These are phyloP conservation scores for Thymelicus acteon DNA, from an alignment of 2,888 invertebrate genomes.

Conservation along the genomic window DNA sequence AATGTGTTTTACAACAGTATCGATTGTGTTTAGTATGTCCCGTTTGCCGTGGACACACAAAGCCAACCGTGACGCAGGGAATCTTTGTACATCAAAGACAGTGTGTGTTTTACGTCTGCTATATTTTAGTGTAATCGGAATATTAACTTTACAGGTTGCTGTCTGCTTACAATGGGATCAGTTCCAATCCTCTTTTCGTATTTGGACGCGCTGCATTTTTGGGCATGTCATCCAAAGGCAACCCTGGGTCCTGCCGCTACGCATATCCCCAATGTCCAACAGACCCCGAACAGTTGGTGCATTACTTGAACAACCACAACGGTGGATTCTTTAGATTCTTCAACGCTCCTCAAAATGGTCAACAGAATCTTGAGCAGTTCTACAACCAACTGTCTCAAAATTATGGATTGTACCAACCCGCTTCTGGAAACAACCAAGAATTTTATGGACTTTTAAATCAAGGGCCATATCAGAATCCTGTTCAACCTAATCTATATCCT, in stretches of 20 bases:
- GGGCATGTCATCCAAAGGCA: slow-evolving; percentile 88
- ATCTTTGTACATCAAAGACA: too few species aligned
- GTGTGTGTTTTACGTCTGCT: too few species aligned
- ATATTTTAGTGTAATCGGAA: too few species aligned
- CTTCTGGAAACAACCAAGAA: slow-evolving; percentile 29
- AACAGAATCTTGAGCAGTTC: slow-evolving; percentile 69
- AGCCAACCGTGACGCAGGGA: too few species aligned
- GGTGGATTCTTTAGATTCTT: slow-evolving; percentile 94
- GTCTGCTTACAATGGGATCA: slow-evolving; percentile 81
- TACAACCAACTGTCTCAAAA: slow-evolving; percentile 63
- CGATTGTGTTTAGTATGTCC: too few species aligned
- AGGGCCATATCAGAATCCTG: slow-evolving; percentile 3
- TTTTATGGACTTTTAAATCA: slow-evolving; percentile 41
- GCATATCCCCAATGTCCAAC: slow-evolving; percentile 91
- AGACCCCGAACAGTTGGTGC: slow-evolving; percentile 88
- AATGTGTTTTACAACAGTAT: too few species aligned
- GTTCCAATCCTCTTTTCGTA: slow-evolving; percentile 87
- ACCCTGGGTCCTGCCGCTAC: slow-evolving; percentile 83
- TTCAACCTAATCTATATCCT: slow-evolving; percentile 37
- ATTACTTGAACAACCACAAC: slow-evolving; percentile 93
- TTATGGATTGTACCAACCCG: slow-evolving; percentile 47
- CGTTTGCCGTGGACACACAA: too few species aligned
- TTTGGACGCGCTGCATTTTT: slow-evolving; percentile 91
- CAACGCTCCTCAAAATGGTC: slow-evolving; percentile 72
- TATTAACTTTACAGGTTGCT: slow-evolving; percentile 78